phyloP scores from a whole-genome alignment of 2,888 invertebrate genomes.

The Agriopis leucophaearia region DNA sequence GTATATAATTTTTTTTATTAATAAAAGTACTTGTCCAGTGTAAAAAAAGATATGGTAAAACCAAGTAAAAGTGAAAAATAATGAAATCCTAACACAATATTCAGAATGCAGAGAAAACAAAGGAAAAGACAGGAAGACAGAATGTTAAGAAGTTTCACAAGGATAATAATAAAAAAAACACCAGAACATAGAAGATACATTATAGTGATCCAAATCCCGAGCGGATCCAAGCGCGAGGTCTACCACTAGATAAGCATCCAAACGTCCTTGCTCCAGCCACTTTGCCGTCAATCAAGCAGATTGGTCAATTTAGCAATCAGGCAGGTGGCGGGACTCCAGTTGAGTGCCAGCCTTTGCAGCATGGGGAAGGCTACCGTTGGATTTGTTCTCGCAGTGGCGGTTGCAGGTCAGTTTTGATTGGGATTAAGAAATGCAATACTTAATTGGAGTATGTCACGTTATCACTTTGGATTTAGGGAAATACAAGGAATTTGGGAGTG shows the following conservation, averaged over 20 bases:
- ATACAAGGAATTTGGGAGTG: not conserved
- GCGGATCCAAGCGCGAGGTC: slow-evolving; percentile 22
- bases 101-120: not conserved
- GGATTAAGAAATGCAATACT: not conserved
- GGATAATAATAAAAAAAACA: not conserved
- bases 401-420: slow-evolving; percentile 45
- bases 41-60: too few relatives aligned
- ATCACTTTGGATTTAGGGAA: not conserved
- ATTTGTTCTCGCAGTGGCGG: slow-evolving; percentile 41
- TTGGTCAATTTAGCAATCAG: slow-evolving; percentile 80
- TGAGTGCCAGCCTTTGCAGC: slow-evolving; percentile 41
- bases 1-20: too few relatives aligned
- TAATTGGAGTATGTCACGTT: not conserved
- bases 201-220: slow-evolving; percentile 4
- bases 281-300: slow-evolving; percentile 67
- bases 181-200: not conserved
- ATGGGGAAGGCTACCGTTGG: slow-evolving; percentile 42
- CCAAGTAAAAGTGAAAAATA: too few relatives aligned
- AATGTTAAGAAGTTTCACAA: too few relatives aligned
- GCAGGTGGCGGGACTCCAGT: slow-evolving; percentile 48
- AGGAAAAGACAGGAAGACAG: not conserved
- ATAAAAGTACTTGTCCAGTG: too few relatives aligned
- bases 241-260: slow-evolving; percentile 46
- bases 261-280: slow-evolving; percentile 76
- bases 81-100: not conserved